Conservation (phyloP, 2,888 invertebrate species). For the Stenodema calcarata region DNA sequence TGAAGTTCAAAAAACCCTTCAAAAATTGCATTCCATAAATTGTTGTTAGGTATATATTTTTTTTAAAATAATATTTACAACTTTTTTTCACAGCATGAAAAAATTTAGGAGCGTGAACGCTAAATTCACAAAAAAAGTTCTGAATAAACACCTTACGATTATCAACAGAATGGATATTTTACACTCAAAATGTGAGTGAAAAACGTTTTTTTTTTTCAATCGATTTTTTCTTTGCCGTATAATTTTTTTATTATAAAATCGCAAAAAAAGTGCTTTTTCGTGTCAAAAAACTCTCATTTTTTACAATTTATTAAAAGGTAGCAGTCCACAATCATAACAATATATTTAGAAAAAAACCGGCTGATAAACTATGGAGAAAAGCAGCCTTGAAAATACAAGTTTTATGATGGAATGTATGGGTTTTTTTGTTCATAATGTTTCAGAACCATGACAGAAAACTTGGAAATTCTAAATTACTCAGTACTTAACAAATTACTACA, state of each 20-base stretch:
- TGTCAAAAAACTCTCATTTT: background rate
- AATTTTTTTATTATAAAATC: background rate
- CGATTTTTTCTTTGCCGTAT: background rate
- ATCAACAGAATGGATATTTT: background rate
- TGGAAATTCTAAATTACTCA: background rate
- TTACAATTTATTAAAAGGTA: background rate
- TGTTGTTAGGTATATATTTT: constrained; percentile 24
- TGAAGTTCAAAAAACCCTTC: background rate
- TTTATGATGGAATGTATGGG: background rate
- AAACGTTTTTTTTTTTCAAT: background rate
- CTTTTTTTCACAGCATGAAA: background rate
- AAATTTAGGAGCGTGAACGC: background rate
- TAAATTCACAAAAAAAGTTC: background rate
- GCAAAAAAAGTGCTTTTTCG: background rate
- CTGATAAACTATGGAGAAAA: background rate
- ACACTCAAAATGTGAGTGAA: background rate
- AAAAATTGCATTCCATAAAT: constrained; percentile 3
- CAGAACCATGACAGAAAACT: background rate
- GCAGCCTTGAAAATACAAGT: background rate
- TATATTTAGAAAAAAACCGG: background rate
- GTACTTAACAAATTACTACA: background rate
- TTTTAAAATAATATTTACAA: constrained; percentile 23
- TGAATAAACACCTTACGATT: background rate
- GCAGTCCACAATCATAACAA: background rate
- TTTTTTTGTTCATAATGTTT: background rate